These are phyloP conservation scores for Threskiornis aethiopicus DNA, from an alignment of 2,797 vertebrate species.

Conservation along the genomic window DNA sequence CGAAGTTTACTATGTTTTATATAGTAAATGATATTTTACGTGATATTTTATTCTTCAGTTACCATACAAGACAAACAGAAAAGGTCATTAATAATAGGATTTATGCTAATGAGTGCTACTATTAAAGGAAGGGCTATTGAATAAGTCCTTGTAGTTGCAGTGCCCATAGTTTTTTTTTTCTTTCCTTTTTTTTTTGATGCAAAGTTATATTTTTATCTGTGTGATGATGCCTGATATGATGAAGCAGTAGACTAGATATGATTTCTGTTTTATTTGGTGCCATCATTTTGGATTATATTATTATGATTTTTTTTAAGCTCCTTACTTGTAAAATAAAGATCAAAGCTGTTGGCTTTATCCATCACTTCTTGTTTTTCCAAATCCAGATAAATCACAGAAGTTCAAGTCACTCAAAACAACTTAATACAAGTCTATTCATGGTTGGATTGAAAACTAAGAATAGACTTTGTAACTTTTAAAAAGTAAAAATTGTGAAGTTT, in stretches of 20 bases:
- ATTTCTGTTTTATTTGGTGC: slow-evolving; percentile 10
- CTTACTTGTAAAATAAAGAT: slow-evolving; percentile 58
- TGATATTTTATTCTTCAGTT: background rate
- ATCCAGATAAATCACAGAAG: slow-evolving; percentile 22
- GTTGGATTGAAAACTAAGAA: background rate
- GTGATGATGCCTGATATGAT: background rate
- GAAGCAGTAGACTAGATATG: background rate
- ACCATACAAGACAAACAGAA: background rate
- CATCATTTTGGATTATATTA: slow-evolving; percentile 55
- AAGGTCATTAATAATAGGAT: background rate
- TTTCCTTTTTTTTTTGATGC: background rate
- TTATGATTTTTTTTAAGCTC: slow-evolving; percentile 34
- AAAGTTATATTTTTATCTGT: background rate
- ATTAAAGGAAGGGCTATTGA: background rate
- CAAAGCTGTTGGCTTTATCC: slow-evolving; percentile 46
- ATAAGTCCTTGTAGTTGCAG: background rate
- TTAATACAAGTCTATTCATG: background rate
- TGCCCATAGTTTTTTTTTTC: background rate
- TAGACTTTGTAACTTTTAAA: background rate
- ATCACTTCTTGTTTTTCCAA: background rate
- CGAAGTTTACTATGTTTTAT: background rate
- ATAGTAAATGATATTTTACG: background rate
- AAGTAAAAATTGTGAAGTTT: background rate
- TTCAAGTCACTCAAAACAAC: background rate
- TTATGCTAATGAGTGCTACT: background rate